These are phyloP conservation scores for Furcifer pardalis DNA, from an alignment of 2,797 vertebrate species.

Conservation along the genomic window DNA sequence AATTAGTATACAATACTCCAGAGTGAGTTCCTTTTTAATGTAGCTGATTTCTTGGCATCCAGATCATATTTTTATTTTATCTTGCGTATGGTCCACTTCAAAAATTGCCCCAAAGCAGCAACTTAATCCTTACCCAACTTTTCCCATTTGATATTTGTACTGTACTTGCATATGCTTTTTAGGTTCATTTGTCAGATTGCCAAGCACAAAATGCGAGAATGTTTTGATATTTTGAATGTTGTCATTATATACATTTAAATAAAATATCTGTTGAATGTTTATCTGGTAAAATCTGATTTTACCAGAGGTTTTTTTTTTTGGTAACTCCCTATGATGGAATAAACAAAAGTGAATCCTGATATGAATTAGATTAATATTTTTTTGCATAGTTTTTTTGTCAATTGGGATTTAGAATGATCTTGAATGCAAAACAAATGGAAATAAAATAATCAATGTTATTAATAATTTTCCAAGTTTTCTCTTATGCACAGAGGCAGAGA, in stretches of 20 bases:
- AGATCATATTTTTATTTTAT: conserved; percentile 37
- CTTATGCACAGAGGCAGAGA: not conserved
- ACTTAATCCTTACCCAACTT: conserved; percentile 26
- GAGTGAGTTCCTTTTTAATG: not conserved
- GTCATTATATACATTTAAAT: conserved; percentile 64
- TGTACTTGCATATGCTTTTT: not conserved
- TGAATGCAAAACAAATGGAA: not conserved
- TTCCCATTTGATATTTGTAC: conserved; percentile 32
- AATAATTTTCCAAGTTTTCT: not conserved
- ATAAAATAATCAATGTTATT: not conserved
- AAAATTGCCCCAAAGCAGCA: conserved; percentile 30
- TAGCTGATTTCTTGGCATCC: conserved; percentile 19
- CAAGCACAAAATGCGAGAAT: conserved; percentile 54
- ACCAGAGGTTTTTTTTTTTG: conserved; percentile 43
- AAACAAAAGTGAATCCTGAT: conserved; percentile 43
- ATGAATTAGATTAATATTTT: conserved; percentile 1
- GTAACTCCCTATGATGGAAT: conserved; percentile 69
- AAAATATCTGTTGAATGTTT: conserved; percentile 65
- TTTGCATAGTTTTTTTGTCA: not conserved
- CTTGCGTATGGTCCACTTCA: conserved; percentile 47
- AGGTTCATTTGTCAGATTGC: conserved; percentile 44
- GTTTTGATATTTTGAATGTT: conserved; percentile 57
- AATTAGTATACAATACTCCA: not conserved
- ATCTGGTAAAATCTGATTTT: conserved; percentile 58
- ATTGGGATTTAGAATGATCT: not conserved